Evolutionary conservation across 2,113 vertebrate species (phyloP).

Genomic region (Thermophis baileyi): DNA sequence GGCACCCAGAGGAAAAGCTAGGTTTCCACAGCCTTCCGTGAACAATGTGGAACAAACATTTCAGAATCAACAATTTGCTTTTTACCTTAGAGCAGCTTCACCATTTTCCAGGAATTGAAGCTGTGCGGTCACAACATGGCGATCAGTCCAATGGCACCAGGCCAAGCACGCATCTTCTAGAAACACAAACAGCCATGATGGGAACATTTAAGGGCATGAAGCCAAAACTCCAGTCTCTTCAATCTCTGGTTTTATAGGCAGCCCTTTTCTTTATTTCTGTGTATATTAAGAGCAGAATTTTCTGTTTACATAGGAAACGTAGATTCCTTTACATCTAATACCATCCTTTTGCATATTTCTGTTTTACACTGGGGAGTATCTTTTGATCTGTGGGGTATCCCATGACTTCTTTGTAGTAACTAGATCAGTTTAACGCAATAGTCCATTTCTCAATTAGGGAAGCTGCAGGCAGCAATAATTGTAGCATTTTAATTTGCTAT

Average conservation of each 20-base stretch:
- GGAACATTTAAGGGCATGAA: background rate
- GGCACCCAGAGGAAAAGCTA: background rate
- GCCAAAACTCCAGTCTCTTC: background rate
- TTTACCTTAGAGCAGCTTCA: background rate
- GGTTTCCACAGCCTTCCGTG: background rate
- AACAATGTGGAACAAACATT: background rate
- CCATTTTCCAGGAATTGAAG: background rate
- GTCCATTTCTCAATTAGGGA: background rate
- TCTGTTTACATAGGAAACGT: background rate
- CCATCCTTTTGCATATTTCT: background rate
- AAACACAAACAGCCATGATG: background rate
- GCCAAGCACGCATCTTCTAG: background rate
- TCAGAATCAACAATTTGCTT: background rate
- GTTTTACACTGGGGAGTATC: background rate
- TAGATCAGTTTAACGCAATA: background rate
- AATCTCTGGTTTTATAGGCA: background rate
- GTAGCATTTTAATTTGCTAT: constrained; percentile 50
- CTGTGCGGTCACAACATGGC: background rate
- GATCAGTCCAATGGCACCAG: background rate
- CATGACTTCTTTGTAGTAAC: background rate
- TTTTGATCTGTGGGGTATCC: background rate
- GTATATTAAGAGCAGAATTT: background rate
- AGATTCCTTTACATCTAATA: background rate
- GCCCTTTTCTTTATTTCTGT: background rate
- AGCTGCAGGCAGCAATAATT: constrained; percentile 36